A percentile compares a stretch with the other conserved stretches of the same genome.
phyloP scores from a whole-genome alignment of 2,797 vertebrate genomes.

The Sandelia bainsii region DNA sequence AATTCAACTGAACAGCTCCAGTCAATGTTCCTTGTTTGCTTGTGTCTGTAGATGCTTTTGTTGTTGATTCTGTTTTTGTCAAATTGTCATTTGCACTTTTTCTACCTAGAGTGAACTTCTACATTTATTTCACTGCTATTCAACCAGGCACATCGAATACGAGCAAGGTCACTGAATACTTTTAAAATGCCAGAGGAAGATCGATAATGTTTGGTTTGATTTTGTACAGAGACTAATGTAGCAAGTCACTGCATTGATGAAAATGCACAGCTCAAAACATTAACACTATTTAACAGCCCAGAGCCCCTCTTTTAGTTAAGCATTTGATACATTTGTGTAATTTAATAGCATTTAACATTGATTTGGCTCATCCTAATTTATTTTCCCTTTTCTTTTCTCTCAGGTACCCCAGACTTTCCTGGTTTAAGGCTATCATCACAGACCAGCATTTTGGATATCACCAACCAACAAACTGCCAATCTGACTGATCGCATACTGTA shows the following conservation, averaged over 20 bases:
- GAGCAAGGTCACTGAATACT: constrained; percentile 52
- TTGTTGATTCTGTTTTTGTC: constrained; percentile 46
- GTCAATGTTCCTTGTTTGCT: constrained; percentile 60
- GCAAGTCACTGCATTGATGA: constrained; percentile 12
- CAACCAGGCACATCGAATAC: constrained; percentile 34
- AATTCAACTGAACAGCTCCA: constrained; percentile 58
- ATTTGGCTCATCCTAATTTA: constrained; percentile 8
- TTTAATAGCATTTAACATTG: constrained; percentile 25
- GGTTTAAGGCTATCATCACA: background rate
- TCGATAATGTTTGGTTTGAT: constrained; percentile 38
- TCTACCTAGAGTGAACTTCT: constrained; percentile 14
- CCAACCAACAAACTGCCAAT: background rate
- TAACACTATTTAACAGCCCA: constrained; percentile 16
- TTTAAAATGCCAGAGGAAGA: constrained; percentile 46
- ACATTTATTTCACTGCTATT: constrained; percentile 36
- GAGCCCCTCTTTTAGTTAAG: constrained; percentile 15
- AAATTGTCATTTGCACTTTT: constrained; percentile 27
- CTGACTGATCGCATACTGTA: constrained; percentile 9
- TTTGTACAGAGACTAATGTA: constrained; percentile 40
- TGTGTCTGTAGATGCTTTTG: constrained; percentile 51
- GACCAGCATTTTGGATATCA: background rate
- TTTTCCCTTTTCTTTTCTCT: constrained; percentile 11
- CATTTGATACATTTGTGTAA: constrained; percentile 22
- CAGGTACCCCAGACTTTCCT: constrained; percentile 53
- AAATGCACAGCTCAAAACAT: constrained; percentile 21